A percentile compares a stretch with the other conserved stretches of the same genome.
phyloP scores from a whole-genome alignment of 2,113 vertebrate genomes.

The Bettongia penicillata region DNA sequence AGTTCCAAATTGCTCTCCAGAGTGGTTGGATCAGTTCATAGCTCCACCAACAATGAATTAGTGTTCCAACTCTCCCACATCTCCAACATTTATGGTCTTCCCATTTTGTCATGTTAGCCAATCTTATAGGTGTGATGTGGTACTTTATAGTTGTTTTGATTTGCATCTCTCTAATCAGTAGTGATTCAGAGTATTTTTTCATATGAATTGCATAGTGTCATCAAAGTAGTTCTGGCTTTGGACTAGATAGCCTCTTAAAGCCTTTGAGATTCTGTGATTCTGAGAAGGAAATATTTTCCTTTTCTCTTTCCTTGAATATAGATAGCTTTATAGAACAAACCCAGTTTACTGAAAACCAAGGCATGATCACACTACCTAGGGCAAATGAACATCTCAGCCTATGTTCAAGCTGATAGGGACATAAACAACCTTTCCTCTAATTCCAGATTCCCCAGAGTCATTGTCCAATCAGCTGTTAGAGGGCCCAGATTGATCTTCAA shows the following conservation, averaged over 20 bases:
- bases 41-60: no score
- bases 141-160: no score
- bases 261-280: no score
- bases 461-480: background rate
- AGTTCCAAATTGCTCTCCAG: no score
- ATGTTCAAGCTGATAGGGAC: background rate
- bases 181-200: no score
- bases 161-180: no score
- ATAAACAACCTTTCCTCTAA: background rate
- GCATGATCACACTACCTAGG: background rate
- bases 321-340: background rate
- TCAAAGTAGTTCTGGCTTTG: background rate
- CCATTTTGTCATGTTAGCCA: no score
- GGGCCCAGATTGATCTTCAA: background rate
- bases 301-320: background rate
- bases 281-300: background rate
- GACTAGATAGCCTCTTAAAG: background rate
- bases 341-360: background rate
- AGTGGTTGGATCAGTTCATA: no score
- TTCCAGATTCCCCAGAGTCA: background rate
- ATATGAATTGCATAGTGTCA: background rate
- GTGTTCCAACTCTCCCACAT: no score
- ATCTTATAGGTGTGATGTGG: no score
- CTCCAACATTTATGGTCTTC: no score
- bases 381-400: background rate